Base-by-base conservation (phyloP, 1,140 invertebrate genomes). In the Mamestra configurata region DNA sequence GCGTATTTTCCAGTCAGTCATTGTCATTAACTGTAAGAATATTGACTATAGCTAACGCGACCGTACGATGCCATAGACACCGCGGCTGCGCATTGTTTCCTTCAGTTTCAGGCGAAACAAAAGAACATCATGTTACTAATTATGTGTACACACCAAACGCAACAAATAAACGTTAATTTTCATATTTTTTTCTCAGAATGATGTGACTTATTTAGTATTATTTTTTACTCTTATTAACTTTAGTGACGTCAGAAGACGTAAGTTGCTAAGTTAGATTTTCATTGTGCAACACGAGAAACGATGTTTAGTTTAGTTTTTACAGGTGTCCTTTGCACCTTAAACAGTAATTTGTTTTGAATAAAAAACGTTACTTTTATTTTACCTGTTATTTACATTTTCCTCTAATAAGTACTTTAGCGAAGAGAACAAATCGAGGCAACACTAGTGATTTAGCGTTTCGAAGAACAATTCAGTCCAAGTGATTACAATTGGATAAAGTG, bases 111-210 rank as follows among this genome's bases (percentile, higher is more conserved):
- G n/a, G 8, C 11, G 18, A 7, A 49, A 71, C 15, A 71, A 24
- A 53, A 53, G 24, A n/a, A 27, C 40, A 24, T 18, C 46, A 71
- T 51, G 24, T 31, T 31, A 71, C 68, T 53, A 71, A 53, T 53
- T 71, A 37, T 31, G 68, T 53, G 7, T 53, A 13, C 4, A 5
- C 11, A 27, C 24, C 51, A 71, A 71, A 71, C 46, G 22, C 22
- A 51, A 49, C 46, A 71, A 24, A 71, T 24, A 46, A 13, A 27
- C 13, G 11, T 13, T 13, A 3, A 13, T 27, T 4, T 57, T 24
- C 4, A 1, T 57, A 27, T 15, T 5, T 40, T 71, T 49, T 70
- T 51, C 18, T 70, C 5, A 68, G 37, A 68, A 18, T 68, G 43
- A 68, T 8, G 11, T 43, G 4, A 22, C 40, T 66, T 24, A 13